phyloP scores from a whole-genome alignment of 2,888 invertebrate genomes.

The Hipparchia semele region DNA sequence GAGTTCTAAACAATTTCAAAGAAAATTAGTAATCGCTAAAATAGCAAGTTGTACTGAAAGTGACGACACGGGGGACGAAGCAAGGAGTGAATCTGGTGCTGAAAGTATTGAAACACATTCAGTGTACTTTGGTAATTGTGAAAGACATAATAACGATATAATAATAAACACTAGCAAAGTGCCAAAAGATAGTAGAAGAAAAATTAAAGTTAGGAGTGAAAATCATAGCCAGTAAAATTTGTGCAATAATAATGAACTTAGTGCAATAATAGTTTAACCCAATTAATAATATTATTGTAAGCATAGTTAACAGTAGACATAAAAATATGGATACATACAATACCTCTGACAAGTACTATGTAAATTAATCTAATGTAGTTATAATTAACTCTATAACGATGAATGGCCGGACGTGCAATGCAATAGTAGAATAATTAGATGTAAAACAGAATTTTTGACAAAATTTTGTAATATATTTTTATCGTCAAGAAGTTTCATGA shows the following conservation, averaged over 20 bases:
- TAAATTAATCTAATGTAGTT: constrained; percentile 27
- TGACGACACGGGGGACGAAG: constrained; percentile 91
- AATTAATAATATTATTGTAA: constrained; percentile 7
- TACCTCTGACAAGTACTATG: constrained; percentile 26
- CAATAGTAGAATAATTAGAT: constrained; percentile 66
- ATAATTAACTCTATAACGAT: constrained; percentile 32
- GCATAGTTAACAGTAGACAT: constrained; percentile 9
- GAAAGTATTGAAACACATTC: constrained; percentile 95
- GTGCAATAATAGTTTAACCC: constrained; percentile 57
- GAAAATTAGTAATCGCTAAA: constrained; percentile 75
- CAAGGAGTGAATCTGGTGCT: constrained; percentile 93
- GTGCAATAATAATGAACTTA: constrained; percentile 58
- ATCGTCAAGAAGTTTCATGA: constrained; percentile 22
- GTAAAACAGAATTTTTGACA: constrained; percentile 1
- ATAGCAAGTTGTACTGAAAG: constrained; percentile 87
- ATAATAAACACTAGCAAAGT: constrained; percentile 40
- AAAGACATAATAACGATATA: constrained; percentile 69
- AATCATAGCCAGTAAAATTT: constrained; percentile 31
- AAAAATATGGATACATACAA: constrained; percentile 10
- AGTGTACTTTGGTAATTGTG: constrained; percentile 90
- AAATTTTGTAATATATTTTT: neutral
- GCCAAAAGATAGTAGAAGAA: constrained; percentile 40
- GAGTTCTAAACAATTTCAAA: constrained; percentile 76
- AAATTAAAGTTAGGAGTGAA: constrained; percentile 36
- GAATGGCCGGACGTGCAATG: constrained; percentile 80